These are phyloP conservation scores for Pheosia gnoma DNA, from an alignment of 2,888 invertebrate genomes.

Conservation along the genomic window DNA sequence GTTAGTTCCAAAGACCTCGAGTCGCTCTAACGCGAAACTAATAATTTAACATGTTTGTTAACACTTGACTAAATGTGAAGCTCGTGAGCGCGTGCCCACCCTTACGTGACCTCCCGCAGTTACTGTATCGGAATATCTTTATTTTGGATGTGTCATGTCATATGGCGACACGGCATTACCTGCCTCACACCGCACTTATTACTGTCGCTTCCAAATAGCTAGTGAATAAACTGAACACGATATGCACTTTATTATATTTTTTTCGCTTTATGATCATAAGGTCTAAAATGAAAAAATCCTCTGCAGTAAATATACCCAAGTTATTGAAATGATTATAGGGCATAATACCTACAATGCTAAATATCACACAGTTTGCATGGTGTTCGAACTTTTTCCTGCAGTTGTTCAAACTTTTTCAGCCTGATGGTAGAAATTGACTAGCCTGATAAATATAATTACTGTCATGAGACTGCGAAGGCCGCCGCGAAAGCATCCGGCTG, in stretches of 20 bases:
- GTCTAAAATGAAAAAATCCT: too few species aligned
- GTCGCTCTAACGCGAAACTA: constrained; percentile 22
- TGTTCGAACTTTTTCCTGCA: background rate
- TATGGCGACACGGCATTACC: constrained; percentile 12
- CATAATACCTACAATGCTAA: too few species aligned
- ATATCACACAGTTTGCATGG: background rate
- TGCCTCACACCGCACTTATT: constrained; percentile 16
- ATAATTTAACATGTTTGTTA: constrained; percentile 21
- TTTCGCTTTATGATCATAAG: background rate
- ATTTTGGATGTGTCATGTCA: constrained; percentile 33
- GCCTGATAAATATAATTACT: constrained; percentile 44
- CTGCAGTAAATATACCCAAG: too few species aligned
- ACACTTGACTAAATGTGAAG: constrained; percentile 25
- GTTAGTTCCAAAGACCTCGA: constrained; percentile 22
- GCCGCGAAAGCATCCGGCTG: constrained; percentile 60
- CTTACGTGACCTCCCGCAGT: constrained; percentile 43
- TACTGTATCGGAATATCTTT: constrained; percentile 34
- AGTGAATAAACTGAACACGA: constrained; percentile 10
- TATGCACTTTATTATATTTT: background rate
- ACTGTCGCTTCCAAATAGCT: constrained; percentile 16
- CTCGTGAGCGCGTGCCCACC: constrained; percentile 34
- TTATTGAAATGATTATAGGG: too few species aligned
- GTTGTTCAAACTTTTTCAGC: background rate
- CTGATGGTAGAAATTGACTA: constrained; percentile 22
- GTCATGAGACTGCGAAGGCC: constrained; percentile 63